A percentile compares a stretch with the other conserved stretches of the same genome.
Evolutionary conservation across 2,888 invertebrate genomes (phyloP).

Genomic region (Trachelus troglodyta): DNA sequence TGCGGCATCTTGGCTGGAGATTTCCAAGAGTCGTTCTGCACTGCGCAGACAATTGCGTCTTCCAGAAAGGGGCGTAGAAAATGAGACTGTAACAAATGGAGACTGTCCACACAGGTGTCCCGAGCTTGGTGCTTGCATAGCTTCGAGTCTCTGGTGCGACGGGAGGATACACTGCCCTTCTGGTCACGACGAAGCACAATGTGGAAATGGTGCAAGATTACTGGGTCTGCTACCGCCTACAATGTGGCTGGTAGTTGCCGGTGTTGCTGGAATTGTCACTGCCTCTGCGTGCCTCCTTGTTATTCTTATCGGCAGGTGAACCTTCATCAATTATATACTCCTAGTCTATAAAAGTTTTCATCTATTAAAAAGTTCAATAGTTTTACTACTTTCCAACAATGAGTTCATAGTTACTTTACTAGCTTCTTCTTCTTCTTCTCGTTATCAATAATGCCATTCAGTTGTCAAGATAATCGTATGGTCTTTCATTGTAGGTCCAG

Average conservation of each 20-base stretch:
- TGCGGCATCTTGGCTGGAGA: conserved; percentile 83
- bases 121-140: conserved; percentile 62
- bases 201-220: conserved; percentile 60
- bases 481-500: conserved; percentile 72
- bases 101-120: conserved; percentile 65
- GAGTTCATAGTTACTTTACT: not conserved
- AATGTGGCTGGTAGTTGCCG: conserved; percentile 60
- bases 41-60: conserved; percentile 72
- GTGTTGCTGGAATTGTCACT: conserved; percentile 65
- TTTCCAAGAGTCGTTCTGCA: conserved; percentile 74
- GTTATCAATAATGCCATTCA: not conserved
- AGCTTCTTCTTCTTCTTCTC: not conserved
- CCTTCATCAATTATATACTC: conserved; percentile 5
- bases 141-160: conserved; percentile 67
- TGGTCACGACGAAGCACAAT: conserved; percentile 77
- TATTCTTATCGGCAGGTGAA: conserved; percentile 66
- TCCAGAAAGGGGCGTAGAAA: conserved; percentile 51
- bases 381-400: not conserved
- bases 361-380: not conserved
- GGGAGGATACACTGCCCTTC: conserved; percentile 67
- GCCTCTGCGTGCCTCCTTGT: conserved; percentile 67
- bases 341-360: not conserved
- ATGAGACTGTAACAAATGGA: conserved; percentile 49
- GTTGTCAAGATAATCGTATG: conserved; percentile 68
- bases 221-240: conserved; percentile 71